Percentiles rank a stretch among this genome's conserved stretches.
These are phyloP conservation scores for Syrrhaptes paradoxus DNA, from an alignment of 2,113 vertebrate genomes.

Conservation along the genomic window DNA sequence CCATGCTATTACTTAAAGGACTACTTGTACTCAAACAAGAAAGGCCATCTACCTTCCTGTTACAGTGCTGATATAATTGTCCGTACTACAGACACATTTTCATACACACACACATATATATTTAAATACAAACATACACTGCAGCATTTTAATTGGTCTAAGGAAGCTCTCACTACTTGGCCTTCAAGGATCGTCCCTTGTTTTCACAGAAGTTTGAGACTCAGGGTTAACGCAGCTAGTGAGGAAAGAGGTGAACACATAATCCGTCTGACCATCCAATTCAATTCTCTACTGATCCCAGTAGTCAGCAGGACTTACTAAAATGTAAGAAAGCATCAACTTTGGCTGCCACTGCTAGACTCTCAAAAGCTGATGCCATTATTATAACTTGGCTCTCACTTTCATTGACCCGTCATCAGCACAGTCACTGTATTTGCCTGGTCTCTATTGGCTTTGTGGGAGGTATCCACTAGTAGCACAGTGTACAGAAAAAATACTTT, in stretches of 20 bases:
- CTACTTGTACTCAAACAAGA: slow-evolving; percentile 38
- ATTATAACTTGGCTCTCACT: background rate
- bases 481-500: background rate
- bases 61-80: background rate
- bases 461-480: background rate
- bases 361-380: background rate
- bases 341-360: background rate
- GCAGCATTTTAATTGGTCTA: background rate
- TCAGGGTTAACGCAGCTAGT: background rate
- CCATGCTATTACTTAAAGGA: slow-evolving; percentile 48
- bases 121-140: background rate
- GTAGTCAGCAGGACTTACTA: background rate
- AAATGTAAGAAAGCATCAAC: background rate
- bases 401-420: background rate
- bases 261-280: background rate
- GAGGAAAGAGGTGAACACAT: background rate
- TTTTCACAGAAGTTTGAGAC: background rate
- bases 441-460: slow-evolving; percentile 15
- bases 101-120: background rate
- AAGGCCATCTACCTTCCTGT: slow-evolving; percentile 16
- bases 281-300: background rate
- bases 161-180: background rate
- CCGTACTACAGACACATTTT: background rate
- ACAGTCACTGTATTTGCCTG: background rate
- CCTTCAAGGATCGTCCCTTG: background rate